phyloP scores from a whole-genome alignment of 2,797 vertebrate species.

The Enteromius viviparus region DNA sequence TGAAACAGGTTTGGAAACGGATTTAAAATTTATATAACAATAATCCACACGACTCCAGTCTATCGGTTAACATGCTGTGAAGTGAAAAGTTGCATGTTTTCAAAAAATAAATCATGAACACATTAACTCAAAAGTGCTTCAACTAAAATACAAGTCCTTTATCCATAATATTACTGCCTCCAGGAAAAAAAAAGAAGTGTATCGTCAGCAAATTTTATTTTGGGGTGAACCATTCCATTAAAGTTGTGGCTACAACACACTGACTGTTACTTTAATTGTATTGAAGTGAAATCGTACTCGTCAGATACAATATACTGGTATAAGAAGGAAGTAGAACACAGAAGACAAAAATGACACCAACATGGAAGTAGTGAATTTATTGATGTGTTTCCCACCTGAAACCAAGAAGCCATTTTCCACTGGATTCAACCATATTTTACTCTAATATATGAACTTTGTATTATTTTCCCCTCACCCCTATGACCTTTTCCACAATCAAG shows the following conservation, averaged over 20 bases:
- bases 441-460: slow-evolving; percentile 73
- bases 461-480: slow-evolving; percentile 65
- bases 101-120: neutral
- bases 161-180: neutral
- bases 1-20: no score
- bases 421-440: slow-evolving; percentile 68
- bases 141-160: neutral
- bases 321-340: slow-evolving; percentile 16
- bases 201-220: neutral
- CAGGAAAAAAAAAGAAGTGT: neutral
- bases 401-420: slow-evolving; percentile 73
- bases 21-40: neutral
- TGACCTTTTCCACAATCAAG: slow-evolving; percentile 77
- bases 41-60: neutral
- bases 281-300: neutral
- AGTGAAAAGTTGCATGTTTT: neutral
- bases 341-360: slow-evolving; percentile 46
- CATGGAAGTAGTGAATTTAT: slow-evolving; percentile 98
- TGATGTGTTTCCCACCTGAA: slow-evolving; percentile 89
- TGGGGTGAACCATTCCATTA: neutral
- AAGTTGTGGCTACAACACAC: no score
- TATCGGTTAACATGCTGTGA: neutral
- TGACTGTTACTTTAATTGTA: neutral
- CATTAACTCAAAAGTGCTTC: neutral
- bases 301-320: neutral